These are phyloP conservation scores for Oxyteleia sp. DNA, from an alignment of 2,888 invertebrate species.

Conservation along the genomic window DNA sequence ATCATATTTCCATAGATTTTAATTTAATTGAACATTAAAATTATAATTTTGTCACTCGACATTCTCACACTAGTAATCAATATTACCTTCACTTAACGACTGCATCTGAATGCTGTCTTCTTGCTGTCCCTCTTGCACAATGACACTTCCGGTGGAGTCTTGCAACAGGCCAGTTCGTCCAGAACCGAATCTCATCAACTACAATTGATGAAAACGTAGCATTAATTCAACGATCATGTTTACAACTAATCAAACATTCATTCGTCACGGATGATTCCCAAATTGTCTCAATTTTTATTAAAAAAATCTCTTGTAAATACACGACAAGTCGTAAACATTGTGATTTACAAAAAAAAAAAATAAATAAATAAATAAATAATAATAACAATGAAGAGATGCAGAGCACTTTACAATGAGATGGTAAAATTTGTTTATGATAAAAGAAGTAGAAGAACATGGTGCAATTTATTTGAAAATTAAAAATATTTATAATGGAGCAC, in stretches of 20 bases:
- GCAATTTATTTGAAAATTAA: background rate
- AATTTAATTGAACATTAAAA: too few relatives aligned
- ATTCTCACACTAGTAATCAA: too few relatives aligned
- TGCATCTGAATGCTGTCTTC: slow-evolving; percentile 88
- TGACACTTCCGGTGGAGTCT: slow-evolving; percentile 90
- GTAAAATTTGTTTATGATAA: background rate
- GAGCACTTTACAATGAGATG: too few relatives aligned
- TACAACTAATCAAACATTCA: background rate
- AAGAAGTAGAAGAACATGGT: too few relatives aligned
- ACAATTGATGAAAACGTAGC: slow-evolving; percentile 30
- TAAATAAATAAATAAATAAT: too few relatives aligned
- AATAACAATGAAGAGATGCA: too few relatives aligned
- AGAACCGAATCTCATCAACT: slow-evolving; percentile 90
- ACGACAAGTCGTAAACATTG: too few relatives aligned
- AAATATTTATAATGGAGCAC: slow-evolving; percentile 2
- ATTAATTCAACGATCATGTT: background rate
- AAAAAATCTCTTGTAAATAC: too few relatives aligned
- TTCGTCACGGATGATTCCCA: background rate
- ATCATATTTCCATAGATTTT: too few relatives aligned
- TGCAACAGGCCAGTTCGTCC: slow-evolving; percentile 88
- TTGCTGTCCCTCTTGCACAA: slow-evolving; percentile 87
- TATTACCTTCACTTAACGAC: slow-evolving; percentile 18
- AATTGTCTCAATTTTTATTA: too few relatives aligned
- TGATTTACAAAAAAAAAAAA: too few relatives aligned
- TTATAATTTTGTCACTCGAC: too few relatives aligned